Percentiles rank a stretch among this genome's conserved stretches.
Evolutionary conservation across 2,113 vertebrate species (phyloP).

Genomic region (Mesoclemmys tuberculata): DNA sequence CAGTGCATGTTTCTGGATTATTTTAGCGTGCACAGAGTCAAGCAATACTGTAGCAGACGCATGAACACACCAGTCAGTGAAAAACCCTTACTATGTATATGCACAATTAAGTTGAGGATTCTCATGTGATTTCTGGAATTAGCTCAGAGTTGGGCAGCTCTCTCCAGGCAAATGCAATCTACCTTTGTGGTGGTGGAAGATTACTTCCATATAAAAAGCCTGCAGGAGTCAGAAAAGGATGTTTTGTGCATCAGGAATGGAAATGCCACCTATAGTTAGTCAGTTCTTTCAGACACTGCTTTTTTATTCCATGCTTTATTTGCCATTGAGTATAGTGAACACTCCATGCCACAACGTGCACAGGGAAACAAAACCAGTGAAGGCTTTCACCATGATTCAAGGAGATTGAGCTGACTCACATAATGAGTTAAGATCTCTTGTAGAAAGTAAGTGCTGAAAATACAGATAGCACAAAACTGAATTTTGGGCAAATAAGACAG

Average conservation of each 20-base stretch:
- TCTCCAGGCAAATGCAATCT: rapidly evolving
- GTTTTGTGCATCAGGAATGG: background rate
- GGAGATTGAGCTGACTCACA: rapidly evolving
- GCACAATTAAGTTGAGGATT: background rate
- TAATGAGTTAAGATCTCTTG: rapidly evolving
- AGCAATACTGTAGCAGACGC: background rate
- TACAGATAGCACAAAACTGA: rapidly evolving
- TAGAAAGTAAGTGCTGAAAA: background rate
- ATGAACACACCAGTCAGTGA: background rate
- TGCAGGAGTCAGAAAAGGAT: background rate
- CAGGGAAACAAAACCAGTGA: background rate
- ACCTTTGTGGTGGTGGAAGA: background rate
- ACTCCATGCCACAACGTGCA: background rate
- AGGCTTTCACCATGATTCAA: rapidly evolving
- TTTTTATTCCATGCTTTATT: background rate
- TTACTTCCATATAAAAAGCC: background rate
- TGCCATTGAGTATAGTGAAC: background rate
- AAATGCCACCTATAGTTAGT: background rate
- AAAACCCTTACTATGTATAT: background rate
- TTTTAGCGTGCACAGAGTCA: background rate
- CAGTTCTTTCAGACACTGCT: background rate
- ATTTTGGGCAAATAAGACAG: background rate
- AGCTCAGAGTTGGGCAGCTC: background rate
- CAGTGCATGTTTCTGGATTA: background rate
- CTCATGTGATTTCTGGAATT: background rate